Conservation (phyloP, 1,140 invertebrate species). For the Coelopa frigida region DNA sequence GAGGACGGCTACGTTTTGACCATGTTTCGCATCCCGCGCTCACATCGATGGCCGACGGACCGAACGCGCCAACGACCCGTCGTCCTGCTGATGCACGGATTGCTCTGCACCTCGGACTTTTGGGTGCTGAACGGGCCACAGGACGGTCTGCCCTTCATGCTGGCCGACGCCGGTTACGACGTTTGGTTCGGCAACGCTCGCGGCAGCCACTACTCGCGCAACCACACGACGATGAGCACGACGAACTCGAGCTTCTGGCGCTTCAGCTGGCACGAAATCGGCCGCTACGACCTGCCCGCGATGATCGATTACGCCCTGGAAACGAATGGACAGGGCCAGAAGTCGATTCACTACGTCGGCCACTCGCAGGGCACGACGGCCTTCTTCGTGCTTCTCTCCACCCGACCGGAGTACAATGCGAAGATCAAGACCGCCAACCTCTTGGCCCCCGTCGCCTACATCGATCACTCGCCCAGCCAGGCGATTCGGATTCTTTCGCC, state of each 20-base stretch:
- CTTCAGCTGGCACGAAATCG: conserved; percentile 65
- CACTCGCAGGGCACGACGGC: conserved; percentile 53
- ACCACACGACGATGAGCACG: conserved; percentile 48
- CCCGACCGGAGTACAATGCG: conserved; percentile 47
- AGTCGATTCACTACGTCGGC: conserved; percentile 55
- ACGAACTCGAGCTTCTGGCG: conserved; percentile 48
- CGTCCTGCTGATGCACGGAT: conserved; percentile 56
- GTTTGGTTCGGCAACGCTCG: conserved; percentile 64
- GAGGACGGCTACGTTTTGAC: conserved; percentile 48
- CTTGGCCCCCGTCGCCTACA: conserved; percentile 49
- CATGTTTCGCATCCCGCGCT: conserved; percentile 45
- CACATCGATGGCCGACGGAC: not conserved
- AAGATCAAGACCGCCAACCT: conserved; percentile 49
- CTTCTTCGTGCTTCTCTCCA: conserved; percentile 48
- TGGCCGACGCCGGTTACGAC: conserved; percentile 60
- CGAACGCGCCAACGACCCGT: conserved; percentile 17
- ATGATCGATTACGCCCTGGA: conserved; percentile 58
- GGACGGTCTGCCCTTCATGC: conserved; percentile 50
- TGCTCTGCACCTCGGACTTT: conserved; percentile 60
- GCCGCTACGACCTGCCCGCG: conserved; percentile 59
- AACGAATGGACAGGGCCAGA: conserved; percentile 46
- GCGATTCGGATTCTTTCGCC: conserved; percentile 15
- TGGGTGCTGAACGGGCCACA: conserved; percentile 57
- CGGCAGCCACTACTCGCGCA: conserved; percentile 54
- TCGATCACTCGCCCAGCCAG: conserved; percentile 28